Conservation (phyloP, 2,888 invertebrate species). For the Coremacera marginata region DNA sequence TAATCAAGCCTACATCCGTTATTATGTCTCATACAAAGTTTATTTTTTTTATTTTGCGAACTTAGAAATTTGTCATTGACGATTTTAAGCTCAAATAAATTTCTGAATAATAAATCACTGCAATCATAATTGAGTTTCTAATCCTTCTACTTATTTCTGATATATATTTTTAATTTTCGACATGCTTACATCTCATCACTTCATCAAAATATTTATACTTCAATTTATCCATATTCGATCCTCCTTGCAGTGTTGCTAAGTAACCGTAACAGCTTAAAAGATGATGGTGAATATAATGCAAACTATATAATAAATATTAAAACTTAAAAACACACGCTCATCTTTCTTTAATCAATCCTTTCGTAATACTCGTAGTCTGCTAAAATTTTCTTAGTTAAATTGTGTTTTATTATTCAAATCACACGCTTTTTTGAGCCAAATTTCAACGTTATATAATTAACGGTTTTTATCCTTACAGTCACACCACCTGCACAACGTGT, state of each 20-base stretch:
- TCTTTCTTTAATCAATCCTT: too few relatives aligned
- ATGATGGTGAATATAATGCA: slow-evolving; percentile 43
- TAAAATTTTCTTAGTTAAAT: too few relatives aligned
- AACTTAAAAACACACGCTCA: background rate
- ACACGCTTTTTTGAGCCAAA: background rate
- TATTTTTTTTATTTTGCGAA: too few relatives aligned
- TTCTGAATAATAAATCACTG: too few relatives aligned
- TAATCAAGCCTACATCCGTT: too few relatives aligned
- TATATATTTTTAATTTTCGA: background rate
- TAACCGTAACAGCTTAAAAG: slow-evolving; percentile 38
- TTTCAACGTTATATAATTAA: background rate
- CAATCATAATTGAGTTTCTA: too few relatives aligned
- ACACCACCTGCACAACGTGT: slow-evolving; percentile 96
- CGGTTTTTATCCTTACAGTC: slow-evolving; percentile 71
- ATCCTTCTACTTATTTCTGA: background rate
- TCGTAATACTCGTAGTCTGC: too few relatives aligned
- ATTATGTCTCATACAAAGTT: too few relatives aligned
- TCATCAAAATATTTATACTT: slow-evolving; percentile 20
- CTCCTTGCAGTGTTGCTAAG: slow-evolving; percentile 30
- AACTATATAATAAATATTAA: background rate
- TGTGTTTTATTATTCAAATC: too few relatives aligned
- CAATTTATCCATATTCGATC: background rate
- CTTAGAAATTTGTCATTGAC: too few relatives aligned
- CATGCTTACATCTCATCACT: slow-evolving; percentile 1
- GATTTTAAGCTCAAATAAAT: too few relatives aligned